Evolutionary conservation across 2,113 vertebrate species (phyloP), one percentile per base, ranked within the genome.

Genomic region (Gallinago media): DNA sequence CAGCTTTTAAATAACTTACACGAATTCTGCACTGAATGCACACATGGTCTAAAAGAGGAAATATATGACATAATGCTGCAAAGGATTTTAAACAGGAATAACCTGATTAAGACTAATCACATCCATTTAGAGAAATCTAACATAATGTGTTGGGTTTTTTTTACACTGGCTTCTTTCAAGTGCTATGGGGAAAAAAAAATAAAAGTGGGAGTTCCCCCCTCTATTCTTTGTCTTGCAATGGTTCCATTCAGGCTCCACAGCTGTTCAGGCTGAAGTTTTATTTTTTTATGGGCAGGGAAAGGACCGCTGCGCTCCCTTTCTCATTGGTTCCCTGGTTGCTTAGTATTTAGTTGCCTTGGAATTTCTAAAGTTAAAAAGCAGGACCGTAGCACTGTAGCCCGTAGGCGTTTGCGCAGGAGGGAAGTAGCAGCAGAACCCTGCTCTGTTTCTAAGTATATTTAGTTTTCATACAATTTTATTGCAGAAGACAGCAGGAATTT

Each of bases 301-400:
- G 65, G 88, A 77, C 61, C n/a, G 19, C 82, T 8, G 70, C 19
- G 11, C 55, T 90, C 72, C 19, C 88, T 54, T 86, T 12, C 94
- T 84, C 96, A 97, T 96, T 98, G 97, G 98, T 25, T 97, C 89
- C 26, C 79, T 67, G 94, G 97, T 98, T 98, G 98, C 98, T 97
- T 97, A 81, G 98, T 96, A 56, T 94, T 97, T 44, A 96, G 98
- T 98, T 98, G 97, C 98, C 98, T 98, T 98, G 98, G 98, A 97
- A 97, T 97, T 97, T 79, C 76, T 90, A 10, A 92, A 97, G 96
- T 84, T 83, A 94, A 93, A 95, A 91, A 89, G 84, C 94, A 92
- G 96, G 93, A 66, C 89, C 95, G 7, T 71, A 81, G 97, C 81
- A 29, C 93, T 80, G 96, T 59, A 73, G 86, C 88, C 97, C 5